Evolutionary conservation across 2,797 vertebrate genomes (phyloP), one percentile per base, ranked within the genome.

Genomic region (Malurus leucopterus): DNA sequence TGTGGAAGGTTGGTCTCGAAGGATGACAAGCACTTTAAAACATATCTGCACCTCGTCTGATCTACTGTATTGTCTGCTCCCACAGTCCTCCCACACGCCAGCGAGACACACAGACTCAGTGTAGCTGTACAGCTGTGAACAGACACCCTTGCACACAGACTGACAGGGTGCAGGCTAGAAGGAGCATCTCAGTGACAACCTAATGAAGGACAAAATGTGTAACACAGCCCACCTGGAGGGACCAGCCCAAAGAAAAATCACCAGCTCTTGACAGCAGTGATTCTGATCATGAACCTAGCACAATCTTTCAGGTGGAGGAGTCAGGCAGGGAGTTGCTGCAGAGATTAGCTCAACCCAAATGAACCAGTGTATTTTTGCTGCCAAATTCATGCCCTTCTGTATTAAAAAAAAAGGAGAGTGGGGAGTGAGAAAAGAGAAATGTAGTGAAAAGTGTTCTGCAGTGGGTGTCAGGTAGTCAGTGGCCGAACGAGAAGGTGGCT

Each of bases 21-120:
- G 91, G 85, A 78, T 62, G 74, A 86, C 59, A 88, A 92, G 93
- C 95, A 93, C 93, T 93, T 95, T 93, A 93, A 89, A 92, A 83
- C 85, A 70, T 36, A 65, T 68, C 57, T 76, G 12, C 80, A 82
- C 74, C 61, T 90, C 54, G 11, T 84, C 92, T 92, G 80, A 84
- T 90, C 87, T 94, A 47, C 38, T 78, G 67, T 70, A 32, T 36
- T 72, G 79, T 75, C 76, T 89, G 76, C 63, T 81, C 77, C 47
- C 68, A 41, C 59, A 72, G 70, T 63, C 63, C 73, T 90, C 70
- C 67, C 82, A 40, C 67, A 5, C 0, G 0, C 43, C 65, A 78
- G 70, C 0, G 2, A 80, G 34, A 69, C 71, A 58, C 53, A 75
- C 34, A 59, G 70, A 11, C 32, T 47, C 53, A 4, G 73, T 50